A percentile compares a stretch with the other conserved stretches of the same genome.
These are phyloP conservation scores for Esox masquinongy DNA, from an alignment of 2,797 vertebrate species.

Conservation along the genomic window DNA sequence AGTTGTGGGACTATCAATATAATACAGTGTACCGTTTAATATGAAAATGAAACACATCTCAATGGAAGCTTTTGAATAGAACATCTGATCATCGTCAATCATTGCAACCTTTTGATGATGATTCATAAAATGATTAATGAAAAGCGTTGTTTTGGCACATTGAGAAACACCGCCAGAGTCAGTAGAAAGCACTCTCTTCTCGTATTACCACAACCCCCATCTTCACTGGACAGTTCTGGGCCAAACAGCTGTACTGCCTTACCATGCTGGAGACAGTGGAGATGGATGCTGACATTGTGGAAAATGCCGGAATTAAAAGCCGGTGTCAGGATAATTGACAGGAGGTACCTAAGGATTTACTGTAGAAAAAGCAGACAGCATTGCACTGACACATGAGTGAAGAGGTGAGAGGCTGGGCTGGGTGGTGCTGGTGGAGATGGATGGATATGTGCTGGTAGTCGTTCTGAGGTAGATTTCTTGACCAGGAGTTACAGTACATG, in stretches of 20 bases:
- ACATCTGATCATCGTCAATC: background rate
- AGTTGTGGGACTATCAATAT: background rate
- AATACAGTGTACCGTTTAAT: background rate
- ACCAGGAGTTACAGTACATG: background rate
- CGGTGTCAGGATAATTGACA: constrained; percentile 69
- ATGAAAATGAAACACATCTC: background rate
- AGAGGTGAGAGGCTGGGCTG: constrained; percentile 57
- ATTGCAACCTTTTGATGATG: background rate
- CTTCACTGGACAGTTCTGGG: constrained; percentile 53
- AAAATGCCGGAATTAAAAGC: constrained; percentile 72
- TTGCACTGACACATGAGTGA: constrained; percentile 47
- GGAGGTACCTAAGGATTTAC: constrained; percentile 64
- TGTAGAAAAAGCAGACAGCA: constrained; percentile 60
- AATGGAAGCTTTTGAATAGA: background rate
- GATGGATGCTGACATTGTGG: constrained; percentile 69
- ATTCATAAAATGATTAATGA: background rate
- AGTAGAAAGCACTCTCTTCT: constrained; percentile 45
- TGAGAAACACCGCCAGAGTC: background rate
- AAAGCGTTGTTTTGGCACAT: background rate
- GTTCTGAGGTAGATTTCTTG: background rate
- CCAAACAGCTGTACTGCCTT: constrained; percentile 48
- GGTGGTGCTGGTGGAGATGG: constrained; percentile 24
- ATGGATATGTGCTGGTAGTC: background rate
- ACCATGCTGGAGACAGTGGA: constrained; percentile 61
- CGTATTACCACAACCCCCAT: constrained; percentile 24